Conservation (phyloP, 2,797 vertebrate genomes). For the Melanogrammus aeglefinus region DNA sequence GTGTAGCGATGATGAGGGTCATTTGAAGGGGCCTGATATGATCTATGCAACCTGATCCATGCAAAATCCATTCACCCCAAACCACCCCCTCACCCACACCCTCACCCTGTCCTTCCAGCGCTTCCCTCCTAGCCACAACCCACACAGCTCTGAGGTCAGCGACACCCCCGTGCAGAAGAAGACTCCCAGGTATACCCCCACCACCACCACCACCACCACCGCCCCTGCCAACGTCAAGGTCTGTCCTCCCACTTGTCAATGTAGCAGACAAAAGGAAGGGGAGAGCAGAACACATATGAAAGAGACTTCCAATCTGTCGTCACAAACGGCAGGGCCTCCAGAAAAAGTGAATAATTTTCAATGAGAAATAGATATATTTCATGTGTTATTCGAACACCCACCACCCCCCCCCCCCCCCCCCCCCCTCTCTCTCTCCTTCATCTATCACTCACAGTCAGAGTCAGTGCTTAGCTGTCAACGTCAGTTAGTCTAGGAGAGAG, state of each 20-base stretch:
- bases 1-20: slow-evolving; percentile 19
- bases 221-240: not conserved
- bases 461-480: slow-evolving; percentile 62
- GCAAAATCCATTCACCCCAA: not conserved
- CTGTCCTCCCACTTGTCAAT: slow-evolving; percentile 40
- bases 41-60: slow-evolving; percentile 45
- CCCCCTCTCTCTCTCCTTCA: too few species aligned
- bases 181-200: not conserved
- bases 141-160: not conserved
- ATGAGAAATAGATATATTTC: slow-evolving; percentile 60
- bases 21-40: slow-evolving; percentile 34
- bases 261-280: not conserved
- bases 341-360: slow-evolving; percentile 40
- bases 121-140: not conserved
- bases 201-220: not conserved
- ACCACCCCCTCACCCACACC: not conserved
- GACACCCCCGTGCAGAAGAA: too few species aligned
- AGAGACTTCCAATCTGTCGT: slow-evolving; percentile 67
- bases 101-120: not conserved
- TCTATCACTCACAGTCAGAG: slow-evolving; percentile 44
- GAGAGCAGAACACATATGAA: slow-evolving; percentile 52
- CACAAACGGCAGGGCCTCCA: slow-evolving; percentile 39
- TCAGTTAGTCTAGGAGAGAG: slow-evolving; percentile 45
- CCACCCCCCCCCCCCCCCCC: too few species aligned
- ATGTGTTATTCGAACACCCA: slow-evolving; percentile 48